phyloP scores from a whole-genome alignment of 2,888 invertebrate species.

The Limnephilus auricula region DNA sequence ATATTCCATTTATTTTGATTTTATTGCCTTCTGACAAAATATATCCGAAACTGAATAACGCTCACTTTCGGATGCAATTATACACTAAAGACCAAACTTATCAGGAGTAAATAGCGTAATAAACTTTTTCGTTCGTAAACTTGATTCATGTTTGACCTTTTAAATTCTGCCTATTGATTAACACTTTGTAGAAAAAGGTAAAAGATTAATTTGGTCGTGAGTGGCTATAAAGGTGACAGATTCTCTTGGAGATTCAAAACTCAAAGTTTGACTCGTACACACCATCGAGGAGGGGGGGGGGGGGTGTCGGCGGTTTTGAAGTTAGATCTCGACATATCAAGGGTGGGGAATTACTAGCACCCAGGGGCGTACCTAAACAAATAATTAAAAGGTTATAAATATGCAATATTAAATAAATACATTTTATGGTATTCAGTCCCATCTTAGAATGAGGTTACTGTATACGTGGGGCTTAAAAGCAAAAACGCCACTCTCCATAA shows the following conservation, averaged over 20 bases:
- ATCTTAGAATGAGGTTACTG: no score
- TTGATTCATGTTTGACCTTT: neutral
- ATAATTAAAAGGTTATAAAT: no score
- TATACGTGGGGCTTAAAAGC: no score
- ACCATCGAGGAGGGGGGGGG: neutral
- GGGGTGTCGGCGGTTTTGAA: constrained; percentile 33
- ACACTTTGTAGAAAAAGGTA: neutral
- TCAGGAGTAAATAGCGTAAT: neutral
- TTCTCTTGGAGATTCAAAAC: neutral
- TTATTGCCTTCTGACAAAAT: no score
- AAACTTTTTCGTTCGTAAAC: neutral
- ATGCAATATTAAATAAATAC: no score
- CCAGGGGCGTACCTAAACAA: neutral
- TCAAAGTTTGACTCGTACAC: constrained; percentile 13
- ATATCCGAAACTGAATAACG: no score
- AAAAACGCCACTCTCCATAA: no score
- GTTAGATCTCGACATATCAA: constrained; percentile 23
- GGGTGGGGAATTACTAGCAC: constrained; percentile 10
- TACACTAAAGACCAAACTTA: no score
- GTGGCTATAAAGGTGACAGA: neutral
- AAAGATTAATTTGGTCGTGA: neutral
- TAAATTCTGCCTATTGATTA: neutral
- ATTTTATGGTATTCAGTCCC: no score
- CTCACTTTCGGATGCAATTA: neutral
- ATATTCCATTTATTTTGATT: no score